phyloP scores from a whole-genome alignment of 2,888 invertebrate species.

The Therioaphis trifolii region DNA sequence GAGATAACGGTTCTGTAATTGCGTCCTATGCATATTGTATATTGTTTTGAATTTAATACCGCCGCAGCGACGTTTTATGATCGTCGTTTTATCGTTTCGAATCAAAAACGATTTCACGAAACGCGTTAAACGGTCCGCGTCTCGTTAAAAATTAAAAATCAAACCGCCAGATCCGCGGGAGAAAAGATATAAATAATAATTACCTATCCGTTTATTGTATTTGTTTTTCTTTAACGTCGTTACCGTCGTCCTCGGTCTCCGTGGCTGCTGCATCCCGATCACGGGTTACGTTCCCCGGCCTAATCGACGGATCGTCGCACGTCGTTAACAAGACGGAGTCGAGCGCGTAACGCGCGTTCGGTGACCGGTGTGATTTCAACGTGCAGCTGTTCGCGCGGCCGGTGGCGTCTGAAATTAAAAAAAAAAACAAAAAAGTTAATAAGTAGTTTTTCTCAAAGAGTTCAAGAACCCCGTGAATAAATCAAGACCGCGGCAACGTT shows the following conservation, averaged over 20 bases:
- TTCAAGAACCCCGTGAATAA: slow-evolving; percentile 34
- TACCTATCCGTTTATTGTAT: neutral
- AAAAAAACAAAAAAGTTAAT: slow-evolving; percentile 22
- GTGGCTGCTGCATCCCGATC: neutral
- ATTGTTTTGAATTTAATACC: neutral
- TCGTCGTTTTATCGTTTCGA: neutral
- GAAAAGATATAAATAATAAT: neutral
- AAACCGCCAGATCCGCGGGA: too few relatives aligned
- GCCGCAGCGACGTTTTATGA: neutral
- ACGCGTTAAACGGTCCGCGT: neutral
- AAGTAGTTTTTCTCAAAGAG: slow-evolving; percentile 35
- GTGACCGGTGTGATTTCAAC: slow-evolving; percentile 14
- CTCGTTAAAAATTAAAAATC: slow-evolving; percentile 1
- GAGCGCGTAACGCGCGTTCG: slow-evolving; percentile 32
- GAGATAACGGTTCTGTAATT: neutral
- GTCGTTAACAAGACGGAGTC: neutral
- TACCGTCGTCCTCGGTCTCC: neutral
- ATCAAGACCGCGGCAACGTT: neutral
- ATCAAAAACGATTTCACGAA: slow-evolving; percentile 26
- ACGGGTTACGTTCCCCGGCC: neutral
- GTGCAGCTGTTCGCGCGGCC: neutral
- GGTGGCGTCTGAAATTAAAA: slow-evolving; percentile 2
- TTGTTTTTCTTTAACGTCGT: neutral
- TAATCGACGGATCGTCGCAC: slow-evolving; percentile 26
- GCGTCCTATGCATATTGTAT: too few relatives aligned